Conservation (phyloP, 2,888 invertebrate genomes). For the Drosophila gaucha region DNA sequence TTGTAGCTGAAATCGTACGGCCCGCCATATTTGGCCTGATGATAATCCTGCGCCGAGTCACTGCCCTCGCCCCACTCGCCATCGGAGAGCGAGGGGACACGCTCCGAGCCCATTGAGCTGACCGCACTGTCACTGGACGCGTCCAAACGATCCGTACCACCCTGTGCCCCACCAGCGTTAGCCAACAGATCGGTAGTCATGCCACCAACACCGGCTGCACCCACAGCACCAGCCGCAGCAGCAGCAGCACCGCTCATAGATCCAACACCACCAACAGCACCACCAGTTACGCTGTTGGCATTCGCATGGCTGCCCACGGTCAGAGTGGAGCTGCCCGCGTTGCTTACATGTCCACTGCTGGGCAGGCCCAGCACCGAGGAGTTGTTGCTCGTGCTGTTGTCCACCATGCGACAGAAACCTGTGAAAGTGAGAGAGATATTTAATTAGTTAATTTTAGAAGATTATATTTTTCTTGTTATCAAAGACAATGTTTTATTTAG, state of each 20-base stretch:
- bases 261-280: slow-evolving; percentile 32
- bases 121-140: slow-evolving; percentile 96
- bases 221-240: slow-evolving; percentile 44
- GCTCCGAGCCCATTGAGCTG: slow-evolving; percentile 96
- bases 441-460: too few relatives aligned
- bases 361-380: slow-evolving; percentile 82
- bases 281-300: slow-evolving; percentile 38
- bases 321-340: slow-evolving; percentile 61
- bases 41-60: slow-evolving; percentile 93
- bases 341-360: slow-evolving; percentile 76
- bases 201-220: slow-evolving; percentile 74
- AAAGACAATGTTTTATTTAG: too few relatives aligned
- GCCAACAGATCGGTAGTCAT: slow-evolving; percentile 80
- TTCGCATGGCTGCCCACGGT: slow-evolving; percentile 61
- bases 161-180: slow-evolving; percentile 64
- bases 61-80: slow-evolving; percentile 97
- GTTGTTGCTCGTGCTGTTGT: slow-evolving; percentile 85
- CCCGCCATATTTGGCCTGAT: slow-evolving; percentile 84
- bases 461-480: background rate
- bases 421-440: slow-evolving; percentile 45
- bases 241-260: slow-evolving; percentile 11
- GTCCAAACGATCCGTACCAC: slow-evolving; percentile 90
- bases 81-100: slow-evolving; percentile 94
- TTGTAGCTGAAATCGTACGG: slow-evolving; percentile 91
- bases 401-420: slow-evolving; percentile 95